Evolutionary conservation across 2,797 vertebrate genomes (phyloP).

Genomic region (Spondyliosoma cantharus): DNA sequence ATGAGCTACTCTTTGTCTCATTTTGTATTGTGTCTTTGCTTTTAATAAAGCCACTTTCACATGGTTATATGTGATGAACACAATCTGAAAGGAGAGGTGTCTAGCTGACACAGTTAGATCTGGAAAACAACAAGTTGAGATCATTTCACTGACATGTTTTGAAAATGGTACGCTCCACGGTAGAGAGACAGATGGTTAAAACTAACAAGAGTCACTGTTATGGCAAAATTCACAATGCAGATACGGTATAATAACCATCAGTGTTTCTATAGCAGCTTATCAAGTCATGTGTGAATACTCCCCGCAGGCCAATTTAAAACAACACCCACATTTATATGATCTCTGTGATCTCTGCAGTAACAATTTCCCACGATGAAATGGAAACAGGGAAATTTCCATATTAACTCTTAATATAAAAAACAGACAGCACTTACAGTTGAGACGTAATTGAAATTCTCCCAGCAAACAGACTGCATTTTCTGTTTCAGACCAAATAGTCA

Average conservation of each 20-base stretch:
- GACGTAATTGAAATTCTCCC: conserved; percentile 60
- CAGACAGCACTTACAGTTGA: conserved; percentile 35
- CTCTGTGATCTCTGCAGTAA: conserved; percentile 49
- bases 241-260: conserved; percentile 24
- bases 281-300: conserved; percentile 50
- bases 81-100: background rate
- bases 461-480: conserved; percentile 32
- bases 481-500: conserved; percentile 39
- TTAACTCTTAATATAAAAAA: conserved; percentile 48
- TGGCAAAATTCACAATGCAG: conserved; percentile 36
- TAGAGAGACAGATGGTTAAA: conserved; percentile 34
- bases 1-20: too few species aligned
- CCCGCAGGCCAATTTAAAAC: conserved; percentile 46
- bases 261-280: conserved; percentile 31
- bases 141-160: conserved; percentile 26
- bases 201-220: conserved; percentile 33
- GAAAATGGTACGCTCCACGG: conserved; percentile 15
- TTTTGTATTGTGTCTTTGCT: background rate
- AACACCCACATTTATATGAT: conserved; percentile 40
- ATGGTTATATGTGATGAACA: conserved; percentile 8
- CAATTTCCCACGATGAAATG: conserved; percentile 24
- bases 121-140: conserved; percentile 7
- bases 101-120: background rate
- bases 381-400: conserved; percentile 57
- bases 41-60: conserved; percentile 1